These are phyloP conservation scores for Drosophila fuyamai DNA, from an alignment of 1,140 invertebrate species.

Conservation along the genomic window DNA sequence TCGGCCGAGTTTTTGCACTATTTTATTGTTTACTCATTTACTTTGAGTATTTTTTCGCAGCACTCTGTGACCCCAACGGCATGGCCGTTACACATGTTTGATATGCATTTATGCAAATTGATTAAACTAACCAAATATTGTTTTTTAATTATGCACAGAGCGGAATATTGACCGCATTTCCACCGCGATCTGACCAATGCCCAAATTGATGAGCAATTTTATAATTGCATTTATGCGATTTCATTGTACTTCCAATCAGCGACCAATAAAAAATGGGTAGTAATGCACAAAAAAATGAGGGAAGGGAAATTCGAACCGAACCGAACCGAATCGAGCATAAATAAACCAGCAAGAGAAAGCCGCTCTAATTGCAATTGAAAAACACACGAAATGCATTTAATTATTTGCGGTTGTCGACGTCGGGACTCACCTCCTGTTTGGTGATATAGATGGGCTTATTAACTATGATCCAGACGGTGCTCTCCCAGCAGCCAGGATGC, in stretches of 20 bases:
- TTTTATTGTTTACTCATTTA: slow-evolving; percentile 38
- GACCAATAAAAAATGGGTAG: slow-evolving; percentile 13
- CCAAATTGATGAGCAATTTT: slow-evolving; percentile 79
- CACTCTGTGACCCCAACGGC: slow-evolving; percentile 12
- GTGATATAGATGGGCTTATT: slow-evolving; percentile 98
- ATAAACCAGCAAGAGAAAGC: slow-evolving; percentile 39
- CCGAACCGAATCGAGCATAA: slow-evolving; percentile 25
- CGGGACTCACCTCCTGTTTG: slow-evolving; percentile 91
- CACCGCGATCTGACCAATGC: slow-evolving; percentile 54
- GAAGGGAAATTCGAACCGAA: slow-evolving; percentile 2
- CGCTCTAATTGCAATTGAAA: slow-evolving; percentile 71
- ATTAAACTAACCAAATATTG: slow-evolving; percentile 83
- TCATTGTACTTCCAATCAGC: slow-evolving; percentile 52
- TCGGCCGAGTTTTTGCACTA: slow-evolving; percentile 21
- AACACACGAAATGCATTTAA: slow-evolving; percentile 66
- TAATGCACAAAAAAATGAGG: not conserved
- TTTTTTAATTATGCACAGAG: slow-evolving; percentile 80
- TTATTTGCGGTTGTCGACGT: slow-evolving; percentile 61
- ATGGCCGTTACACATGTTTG: slow-evolving; percentile 41
- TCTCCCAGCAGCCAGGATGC: slow-evolving; percentile 97
- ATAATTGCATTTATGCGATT: slow-evolving; percentile 77
- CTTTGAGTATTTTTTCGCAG: slow-evolving; percentile 13
- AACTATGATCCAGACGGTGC: slow-evolving; percentile 96
- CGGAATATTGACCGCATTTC: slow-evolving; percentile 59
- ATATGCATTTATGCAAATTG: slow-evolving; percentile 74